Percentiles rank a stretch among this genome's conserved stretches.
phyloP scores from a whole-genome alignment of 2,797 vertebrate species.

The Acrocephalus scirpaceus region DNA sequence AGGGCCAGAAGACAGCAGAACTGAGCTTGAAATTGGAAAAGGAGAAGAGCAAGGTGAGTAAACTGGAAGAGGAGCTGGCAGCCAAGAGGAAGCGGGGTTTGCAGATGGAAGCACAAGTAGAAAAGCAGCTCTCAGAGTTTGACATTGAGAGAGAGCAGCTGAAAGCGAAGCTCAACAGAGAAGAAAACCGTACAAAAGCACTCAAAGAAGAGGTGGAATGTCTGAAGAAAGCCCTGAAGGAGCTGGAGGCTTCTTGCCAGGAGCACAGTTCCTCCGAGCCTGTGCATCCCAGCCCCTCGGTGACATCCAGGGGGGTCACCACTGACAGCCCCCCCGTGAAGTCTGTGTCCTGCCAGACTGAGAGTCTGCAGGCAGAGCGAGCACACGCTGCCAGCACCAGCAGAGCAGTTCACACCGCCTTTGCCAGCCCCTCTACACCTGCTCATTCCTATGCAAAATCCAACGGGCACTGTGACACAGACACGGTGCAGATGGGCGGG shows the following conservation, averaged over 20 bases:
- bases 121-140: constrained; percentile 88
- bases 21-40: constrained; percentile 84
- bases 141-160: constrained; percentile 88
- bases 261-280: background rate
- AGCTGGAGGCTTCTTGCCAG: constrained; percentile 68
- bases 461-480: constrained; percentile 80
- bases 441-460: constrained; percentile 66
- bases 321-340: constrained; percentile 60
- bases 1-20: constrained; percentile 86
- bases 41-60: constrained; percentile 81
- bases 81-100: constrained; percentile 80
- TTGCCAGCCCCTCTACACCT: constrained; percentile 49
- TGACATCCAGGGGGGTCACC: constrained; percentile 33
- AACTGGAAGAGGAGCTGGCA: constrained; percentile 83
- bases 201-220: constrained; percentile 87
- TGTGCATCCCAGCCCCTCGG: background rate
- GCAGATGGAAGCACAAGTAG: constrained; percentile 86
- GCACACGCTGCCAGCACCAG: background rate
- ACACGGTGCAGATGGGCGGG: constrained; percentile 35
- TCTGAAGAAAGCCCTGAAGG: constrained; percentile 78
- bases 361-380: constrained; percentile 64
- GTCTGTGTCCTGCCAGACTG: constrained; percentile 84
- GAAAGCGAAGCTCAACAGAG: constrained; percentile 84
- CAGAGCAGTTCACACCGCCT: background rate
- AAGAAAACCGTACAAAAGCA: constrained; percentile 86